phyloP scores from a whole-genome alignment of 2,797 vertebrate genomes.

The Muraenolepis orangiensis region DNA sequence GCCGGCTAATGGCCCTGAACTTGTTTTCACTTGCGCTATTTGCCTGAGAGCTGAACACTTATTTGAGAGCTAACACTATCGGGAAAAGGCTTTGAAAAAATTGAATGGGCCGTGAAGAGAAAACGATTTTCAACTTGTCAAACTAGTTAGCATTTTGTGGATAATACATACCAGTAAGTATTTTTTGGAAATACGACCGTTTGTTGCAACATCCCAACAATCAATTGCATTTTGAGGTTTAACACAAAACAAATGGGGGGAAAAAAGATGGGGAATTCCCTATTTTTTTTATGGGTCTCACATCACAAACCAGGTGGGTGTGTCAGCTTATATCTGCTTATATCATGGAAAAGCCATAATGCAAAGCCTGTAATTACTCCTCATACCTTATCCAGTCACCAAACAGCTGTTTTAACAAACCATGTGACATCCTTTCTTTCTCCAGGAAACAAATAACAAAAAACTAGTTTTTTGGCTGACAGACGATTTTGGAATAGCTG shows the following conservation, averaged over 20 bases:
- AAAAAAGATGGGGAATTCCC: neutral
- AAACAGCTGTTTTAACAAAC: neutral
- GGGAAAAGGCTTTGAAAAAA: neutral
- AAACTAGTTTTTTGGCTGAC: neutral
- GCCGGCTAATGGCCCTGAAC: slow-evolving; percentile 51
- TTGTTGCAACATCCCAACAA: neutral
- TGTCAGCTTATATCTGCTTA: neutral
- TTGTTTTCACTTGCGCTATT: slow-evolving; percentile 49
- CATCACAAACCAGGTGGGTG: neutral
- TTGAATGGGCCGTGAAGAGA: neutral
- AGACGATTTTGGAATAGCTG: neutral
- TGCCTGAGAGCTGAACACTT: slow-evolving; percentile 5
- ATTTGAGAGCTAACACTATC: too few species aligned
- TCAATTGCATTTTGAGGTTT: neutral
- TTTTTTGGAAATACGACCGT: neutral
- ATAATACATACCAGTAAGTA: neutral
- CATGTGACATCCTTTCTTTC: neutral
- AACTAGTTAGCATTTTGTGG: neutral
- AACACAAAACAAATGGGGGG: neutral
- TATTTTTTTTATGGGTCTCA: neutral
- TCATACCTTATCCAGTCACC: neutral
- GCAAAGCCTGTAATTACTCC: neutral
- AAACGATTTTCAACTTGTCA: neutral
- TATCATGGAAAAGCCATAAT: neutral
- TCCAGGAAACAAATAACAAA: neutral